Base-by-base conservation (phyloP, 2,113 vertebrate species). In the Myiozetetes cayanensis region DNA sequence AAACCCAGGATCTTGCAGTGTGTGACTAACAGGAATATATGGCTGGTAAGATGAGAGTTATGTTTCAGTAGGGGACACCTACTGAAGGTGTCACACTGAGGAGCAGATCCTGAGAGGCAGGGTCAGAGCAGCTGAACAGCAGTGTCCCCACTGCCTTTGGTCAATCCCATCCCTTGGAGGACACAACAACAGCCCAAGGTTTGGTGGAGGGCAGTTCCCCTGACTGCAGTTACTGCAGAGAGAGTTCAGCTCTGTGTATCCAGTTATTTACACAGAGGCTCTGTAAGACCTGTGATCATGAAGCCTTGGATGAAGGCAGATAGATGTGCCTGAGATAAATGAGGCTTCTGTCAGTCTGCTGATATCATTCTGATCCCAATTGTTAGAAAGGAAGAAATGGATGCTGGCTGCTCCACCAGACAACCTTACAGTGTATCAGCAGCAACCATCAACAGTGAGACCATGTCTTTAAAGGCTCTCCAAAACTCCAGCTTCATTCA, bases 61-160 rank as follows among this genome's bases (percentile, higher is more conserved):
- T 25, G 16, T 52, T 72, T 61, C 91, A 88, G 87, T 52, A 96
- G 89, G 46, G 94, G 94, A 86, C 84, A 95, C 37, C 37, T 41
- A 11, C 39, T 41, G 39, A 75, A 37, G 71, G 22, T 10, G 39
- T 25, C 24, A 25, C 65, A 50, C 58, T 9, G 44, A 81, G 15
- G 22, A 58, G 47, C 31, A 67, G 10, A 12, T 5, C 11, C 37
- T 59, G 41, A 62, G 47, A n/a, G 24, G 56, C 4, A 17, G 22
- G 23, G 44, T 62, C 83, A 59, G 46, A 61, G 71, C n/a, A 31
- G 39, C 44, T 63, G 58, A 63, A 55, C 13, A 44, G 46, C 5
- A 15, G 10, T 35, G 55, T 35, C 41, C 75, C 24, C 65, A 41
- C 37, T 25, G 7, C 12, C 46, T 68, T 39, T 9, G 27, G 43